Conservation (phyloP, 2,113 vertebrate species). For the Callionymus lyra region DNA sequence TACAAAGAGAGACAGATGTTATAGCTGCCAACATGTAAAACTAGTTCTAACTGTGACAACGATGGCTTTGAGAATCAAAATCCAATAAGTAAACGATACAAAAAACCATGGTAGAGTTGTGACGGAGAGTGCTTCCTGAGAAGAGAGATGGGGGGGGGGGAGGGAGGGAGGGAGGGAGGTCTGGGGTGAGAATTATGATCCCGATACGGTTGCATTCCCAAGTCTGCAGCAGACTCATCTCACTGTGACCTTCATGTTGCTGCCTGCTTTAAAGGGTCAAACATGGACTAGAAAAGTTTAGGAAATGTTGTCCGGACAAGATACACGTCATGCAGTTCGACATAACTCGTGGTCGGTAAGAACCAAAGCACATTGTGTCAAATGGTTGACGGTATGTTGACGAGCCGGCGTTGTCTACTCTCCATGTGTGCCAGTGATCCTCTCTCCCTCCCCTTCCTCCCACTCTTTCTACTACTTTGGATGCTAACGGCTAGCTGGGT, state of each 20-base stretch:
- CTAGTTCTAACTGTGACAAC: slow-evolving; percentile 46
- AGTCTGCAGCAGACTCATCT: slow-evolving; percentile 75
- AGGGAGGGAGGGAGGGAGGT: slow-evolving; percentile 31
- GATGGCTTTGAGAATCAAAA: slow-evolving; percentile 54
- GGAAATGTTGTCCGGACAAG: slow-evolving; percentile 41
- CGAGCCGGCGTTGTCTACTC: slow-evolving; percentile 47
- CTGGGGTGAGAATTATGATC: slow-evolving; percentile 60
- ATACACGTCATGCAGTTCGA: slow-evolving; percentile 29
- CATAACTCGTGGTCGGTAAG: slow-evolving; percentile 26
- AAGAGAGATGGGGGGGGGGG: slow-evolving; percentile 24
- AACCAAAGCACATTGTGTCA: slow-evolving; percentile 62
- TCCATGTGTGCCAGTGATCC: slow-evolving; percentile 53
- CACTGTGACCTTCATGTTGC: slow-evolving; percentile 94
- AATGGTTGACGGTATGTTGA: slow-evolving; percentile 44
- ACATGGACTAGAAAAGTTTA: too few relatives aligned
- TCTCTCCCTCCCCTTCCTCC: slow-evolving; percentile 4
- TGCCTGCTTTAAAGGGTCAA: slow-evolving; percentile 73
- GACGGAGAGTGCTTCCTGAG: slow-evolving; percentile 48
- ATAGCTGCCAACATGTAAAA: slow-evolving; percentile 58
- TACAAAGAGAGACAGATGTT: slow-evolving; percentile 98
- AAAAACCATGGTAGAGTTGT: slow-evolving; percentile 37
- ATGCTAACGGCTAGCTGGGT: slow-evolving; percentile 25
- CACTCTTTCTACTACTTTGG: too few relatives aligned
- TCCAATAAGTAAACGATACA: slow-evolving; percentile 56
- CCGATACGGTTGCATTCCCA: slow-evolving; percentile 78